phyloP scores from a whole-genome alignment of 2,888 invertebrate species.

The Lycophotia porphyrea region DNA sequence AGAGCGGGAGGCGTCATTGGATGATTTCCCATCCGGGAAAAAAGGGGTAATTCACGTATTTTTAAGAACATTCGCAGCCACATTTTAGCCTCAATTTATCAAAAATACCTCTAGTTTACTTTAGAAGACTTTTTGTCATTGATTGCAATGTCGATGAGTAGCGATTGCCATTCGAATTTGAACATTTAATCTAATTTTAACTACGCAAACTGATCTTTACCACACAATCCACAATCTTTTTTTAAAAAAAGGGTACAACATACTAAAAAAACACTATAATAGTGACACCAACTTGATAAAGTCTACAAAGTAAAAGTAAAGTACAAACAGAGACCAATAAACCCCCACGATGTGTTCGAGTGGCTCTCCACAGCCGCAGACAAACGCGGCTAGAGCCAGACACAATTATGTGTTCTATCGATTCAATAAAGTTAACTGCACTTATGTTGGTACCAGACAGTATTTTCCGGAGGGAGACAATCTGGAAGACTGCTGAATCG shows the following conservation, averaged over 20 bases:
- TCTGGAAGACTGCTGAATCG: background rate
- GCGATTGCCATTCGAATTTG: background rate
- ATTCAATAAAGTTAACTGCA: slow-evolving; percentile 2
- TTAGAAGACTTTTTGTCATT: background rate
- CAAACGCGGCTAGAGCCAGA: slow-evolving; percentile 20
- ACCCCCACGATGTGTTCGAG: slow-evolving; percentile 4
- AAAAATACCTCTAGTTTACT: background rate
- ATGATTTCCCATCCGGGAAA: too few species aligned
- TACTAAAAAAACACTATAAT: background rate
- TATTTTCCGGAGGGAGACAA: background rate
- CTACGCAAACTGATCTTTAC: background rate
- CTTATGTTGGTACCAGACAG: background rate
- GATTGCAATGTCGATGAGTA: background rate
- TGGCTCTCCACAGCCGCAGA: slow-evolving; percentile 11
- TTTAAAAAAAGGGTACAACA: background rate
- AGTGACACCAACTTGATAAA: background rate
- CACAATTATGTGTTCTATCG: slow-evolving; percentile 21
- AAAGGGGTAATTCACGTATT: background rate
- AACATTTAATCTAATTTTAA: background rate
- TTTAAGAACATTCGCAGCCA: background rate
- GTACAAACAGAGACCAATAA: slow-evolving; percentile 7
- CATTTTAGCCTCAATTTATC: background rate
- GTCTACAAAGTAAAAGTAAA: slow-evolving; percentile 13
- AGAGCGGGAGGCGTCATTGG: too few species aligned
- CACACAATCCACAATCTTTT: background rate